phyloP scores from a whole-genome alignment of 2,888 invertebrate genomes.

The Allygus modestus region DNA sequence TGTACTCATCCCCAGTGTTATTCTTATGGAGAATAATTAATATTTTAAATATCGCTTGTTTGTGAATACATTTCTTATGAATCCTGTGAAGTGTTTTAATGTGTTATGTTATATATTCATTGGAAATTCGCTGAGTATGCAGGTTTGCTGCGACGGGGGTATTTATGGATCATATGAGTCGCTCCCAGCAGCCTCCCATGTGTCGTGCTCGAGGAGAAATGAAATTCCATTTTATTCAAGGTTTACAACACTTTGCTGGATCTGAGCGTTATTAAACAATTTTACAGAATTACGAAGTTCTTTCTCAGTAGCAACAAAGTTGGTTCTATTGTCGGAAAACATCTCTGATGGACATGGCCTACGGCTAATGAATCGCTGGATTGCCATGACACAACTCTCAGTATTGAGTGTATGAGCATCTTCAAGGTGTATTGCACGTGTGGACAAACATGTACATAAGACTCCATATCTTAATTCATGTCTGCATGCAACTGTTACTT shows the following conservation, averaged over 20 bases:
- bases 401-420: conserved; percentile 21
- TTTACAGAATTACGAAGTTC: conserved; percentile 5
- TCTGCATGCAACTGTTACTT: neutral
- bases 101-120: too few species aligned
- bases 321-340: conserved; percentile 18
- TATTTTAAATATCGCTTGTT: too few species aligned
- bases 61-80: too few species aligned
- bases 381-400: conserved; percentile 29
- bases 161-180: neutral
- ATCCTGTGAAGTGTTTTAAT: too few species aligned
- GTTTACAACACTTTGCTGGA: neutral
- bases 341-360: conserved; percentile 43
- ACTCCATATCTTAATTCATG: conserved; percentile 41
- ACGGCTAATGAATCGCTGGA: conserved; percentile 18
- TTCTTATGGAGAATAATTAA: too few species aligned
- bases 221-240: conserved; percentile 19
- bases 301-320: conserved; percentile 25
- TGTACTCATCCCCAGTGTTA: too few species aligned
- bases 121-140: too few species aligned
- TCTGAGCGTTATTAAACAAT: neutral
- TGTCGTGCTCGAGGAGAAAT: conserved; percentile 6
- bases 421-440: conserved; percentile 17
- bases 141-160: too few species aligned
- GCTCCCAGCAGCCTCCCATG: conserved; percentile 43
- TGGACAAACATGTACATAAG: conserved; percentile 28